Base-by-base conservation (phyloP, 2,888 invertebrate species). In the Thymelicus lineola region DNA sequence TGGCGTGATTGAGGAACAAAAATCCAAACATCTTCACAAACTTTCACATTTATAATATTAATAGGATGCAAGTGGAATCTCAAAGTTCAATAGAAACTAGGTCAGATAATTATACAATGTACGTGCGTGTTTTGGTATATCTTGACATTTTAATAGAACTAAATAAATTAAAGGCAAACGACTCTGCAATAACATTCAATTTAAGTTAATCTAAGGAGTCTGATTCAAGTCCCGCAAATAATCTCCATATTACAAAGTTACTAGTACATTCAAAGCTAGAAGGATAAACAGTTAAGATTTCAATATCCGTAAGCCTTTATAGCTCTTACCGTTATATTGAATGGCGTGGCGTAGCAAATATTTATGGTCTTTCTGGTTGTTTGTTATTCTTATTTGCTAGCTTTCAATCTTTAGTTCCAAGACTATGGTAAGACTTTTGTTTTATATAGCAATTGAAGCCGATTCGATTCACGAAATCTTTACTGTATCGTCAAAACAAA, bases 271-370 rank as follows among this genome's bases (percentile, higher is more conserved):
- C 62, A 58, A 57, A 60, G 60, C 57, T 20, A 62, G 10, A 53
- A 50, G 53, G 53, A 53, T 69, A 63, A 63, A 63, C 62, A 46
- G 68, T 57, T 48, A 67, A 62, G 62, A 63, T 62, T 69, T 62
- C 62, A 63, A 69, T 69, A 63, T 69, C 68, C 68, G 68, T 63
- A 62, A 48, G 62, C 57, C 57, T 62, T 63, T 69, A 69, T 69
- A 38, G 62, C 68, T 69, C 36, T 62, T 62, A 68, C 68, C 62
- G 68, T 69, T 69, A 69, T 38, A 69, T 46, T 35, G 35, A 55
- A 69, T 48, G 68, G 57, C 62, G 46, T 57, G n/a, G 62, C 62
- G 68, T 69, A 62, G 62, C 62, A 58, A 69, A 69, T 69, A 62
- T 62, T 69, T 69, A 69, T 69, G 57, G 17, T 69, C 68, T 63